Evolutionary conservation across 2,113 vertebrate species (phyloP), one percentile per base, ranked within the genome.

Genomic region (Perccottus glenii): DNA sequence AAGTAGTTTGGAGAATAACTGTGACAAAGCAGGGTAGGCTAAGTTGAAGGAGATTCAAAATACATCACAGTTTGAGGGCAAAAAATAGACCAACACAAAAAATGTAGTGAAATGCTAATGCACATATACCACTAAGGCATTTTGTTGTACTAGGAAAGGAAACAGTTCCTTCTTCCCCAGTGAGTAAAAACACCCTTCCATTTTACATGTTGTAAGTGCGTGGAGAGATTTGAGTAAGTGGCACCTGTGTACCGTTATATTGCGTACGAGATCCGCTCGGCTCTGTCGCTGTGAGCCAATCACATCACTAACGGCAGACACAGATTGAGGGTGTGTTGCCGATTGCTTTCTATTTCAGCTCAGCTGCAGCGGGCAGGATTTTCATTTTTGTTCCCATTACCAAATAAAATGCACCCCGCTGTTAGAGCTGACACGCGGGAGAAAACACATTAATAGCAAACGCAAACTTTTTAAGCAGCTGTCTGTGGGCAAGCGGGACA

Each of bases 301-400:
- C 73, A 76, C 78, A 73, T 68, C 59, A 48, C 40, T 16, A 60
- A 59, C 50, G 44, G 55, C 52, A 73, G 73, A 70, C 40, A 52
- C 58, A 72, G 69, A 76, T 57, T 65, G 67, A 74, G 49, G 67
- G 46, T 52, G 67, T 64, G 67, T 85, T 70, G 67, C 64, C 59
- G 62, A 82, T 67, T 53, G 67, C 78, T 56, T 83, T 70, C 56
- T 36, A 70, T 83, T 74, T 82, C 73, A 85, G 73, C 70, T 82
- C 84, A 64, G 79, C 83, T 67, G 68, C 60, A 50, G 45, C 45
- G 4, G 16, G 9, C 60, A 66, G 44, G 47, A 15, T 71, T 88
- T 83, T 56, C 70, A 81, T 85, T 87, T 87, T 82, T 84, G 55
- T 85, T 87, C 70, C 75, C 74, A 83, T 83, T 83, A 84, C 56